These are phyloP conservation scores for Erythrocercus mccallii DNA, from an alignment of 2,113 vertebrate species.

Conservation along the genomic window DNA sequence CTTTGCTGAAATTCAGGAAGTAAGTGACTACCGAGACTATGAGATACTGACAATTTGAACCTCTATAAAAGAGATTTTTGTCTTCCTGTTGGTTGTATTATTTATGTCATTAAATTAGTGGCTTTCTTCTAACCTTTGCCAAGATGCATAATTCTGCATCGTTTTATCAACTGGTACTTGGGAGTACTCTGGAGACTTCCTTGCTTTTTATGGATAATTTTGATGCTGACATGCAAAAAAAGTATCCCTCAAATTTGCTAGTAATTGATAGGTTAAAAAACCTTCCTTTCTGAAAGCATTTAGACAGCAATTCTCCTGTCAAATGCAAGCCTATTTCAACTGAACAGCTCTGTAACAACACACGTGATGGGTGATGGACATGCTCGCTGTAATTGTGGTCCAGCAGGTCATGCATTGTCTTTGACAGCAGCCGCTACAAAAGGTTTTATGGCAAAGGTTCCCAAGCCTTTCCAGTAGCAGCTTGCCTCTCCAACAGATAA, in stretches of 20 bases:
- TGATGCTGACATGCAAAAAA: background rate
- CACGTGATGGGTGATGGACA: background rate
- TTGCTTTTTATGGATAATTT: background rate
- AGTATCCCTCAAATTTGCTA: background rate
- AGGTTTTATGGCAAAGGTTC: background rate
- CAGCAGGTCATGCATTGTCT: background rate
- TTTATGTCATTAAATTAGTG: background rate
- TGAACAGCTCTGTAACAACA: background rate
- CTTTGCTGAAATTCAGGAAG: background rate
- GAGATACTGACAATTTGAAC: background rate
- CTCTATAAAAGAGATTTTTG: slow-evolving; percentile 14
- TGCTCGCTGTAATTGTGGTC: background rate
- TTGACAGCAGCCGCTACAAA: slow-evolving; percentile 28
- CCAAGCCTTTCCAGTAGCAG: background rate
- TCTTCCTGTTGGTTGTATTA: slow-evolving; percentile 1
- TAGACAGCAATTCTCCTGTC: background rate
- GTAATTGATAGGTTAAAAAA: background rate
- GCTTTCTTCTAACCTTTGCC: background rate
- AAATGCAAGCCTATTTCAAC: background rate
- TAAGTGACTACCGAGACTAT: background rate
- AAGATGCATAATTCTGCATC: background rate
- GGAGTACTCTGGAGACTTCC: background rate
- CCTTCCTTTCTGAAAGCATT: background rate
- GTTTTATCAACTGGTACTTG: background rate
- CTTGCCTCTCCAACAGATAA: background rate